Evolutionary conservation across 2,888 invertebrate genomes (phyloP).

Genomic region (Fissipunctia ypsillon): DNA sequence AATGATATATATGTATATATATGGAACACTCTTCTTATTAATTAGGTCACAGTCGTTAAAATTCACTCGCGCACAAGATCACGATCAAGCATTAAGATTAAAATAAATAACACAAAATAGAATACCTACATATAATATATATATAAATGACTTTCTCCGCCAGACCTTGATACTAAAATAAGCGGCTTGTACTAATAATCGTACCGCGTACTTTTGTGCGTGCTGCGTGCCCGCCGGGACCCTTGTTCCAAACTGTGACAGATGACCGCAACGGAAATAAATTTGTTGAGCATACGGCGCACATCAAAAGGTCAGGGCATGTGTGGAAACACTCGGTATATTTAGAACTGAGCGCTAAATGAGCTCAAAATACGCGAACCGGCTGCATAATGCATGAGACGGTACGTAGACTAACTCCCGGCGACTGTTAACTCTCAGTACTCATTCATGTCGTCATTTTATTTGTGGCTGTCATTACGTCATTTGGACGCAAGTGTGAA

Average conservation of each 20-base stretch:
- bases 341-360: conserved; percentile 70
- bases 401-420: conserved; percentile 41
- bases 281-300: conserved; percentile 72
- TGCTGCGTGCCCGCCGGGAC: conserved; percentile 60
- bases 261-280: conserved; percentile 78
- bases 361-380: conserved; percentile 60
- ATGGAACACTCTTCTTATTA: conserved; percentile 21
- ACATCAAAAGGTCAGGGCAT: conserved; percentile 77
- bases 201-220: conserved; percentile 17
- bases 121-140: conserved; percentile 12
- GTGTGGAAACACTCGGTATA: conserved; percentile 74
- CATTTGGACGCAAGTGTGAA: conserved; percentile 52
- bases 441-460: conserved; percentile 64
- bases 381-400: conserved; percentile 65
- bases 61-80: conserved; percentile 41
- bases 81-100: conserved; percentile 36
- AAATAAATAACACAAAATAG: conserved; percentile 46
- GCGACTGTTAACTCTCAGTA: conserved; percentile 33
- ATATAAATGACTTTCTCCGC: conserved; percentile 56
- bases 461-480: conserved; percentile 63
- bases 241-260: conserved; percentile 75
- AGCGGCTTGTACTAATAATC: conserved; percentile 58
- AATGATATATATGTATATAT: conserved; percentile 17
- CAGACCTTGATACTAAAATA: conserved; percentile 65
- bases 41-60: conserved; percentile 37